These are phyloP conservation scores for Tachypleus tridentatus DNA, from an alignment of 1,140 invertebrate species.

Conservation along the genomic window DNA sequence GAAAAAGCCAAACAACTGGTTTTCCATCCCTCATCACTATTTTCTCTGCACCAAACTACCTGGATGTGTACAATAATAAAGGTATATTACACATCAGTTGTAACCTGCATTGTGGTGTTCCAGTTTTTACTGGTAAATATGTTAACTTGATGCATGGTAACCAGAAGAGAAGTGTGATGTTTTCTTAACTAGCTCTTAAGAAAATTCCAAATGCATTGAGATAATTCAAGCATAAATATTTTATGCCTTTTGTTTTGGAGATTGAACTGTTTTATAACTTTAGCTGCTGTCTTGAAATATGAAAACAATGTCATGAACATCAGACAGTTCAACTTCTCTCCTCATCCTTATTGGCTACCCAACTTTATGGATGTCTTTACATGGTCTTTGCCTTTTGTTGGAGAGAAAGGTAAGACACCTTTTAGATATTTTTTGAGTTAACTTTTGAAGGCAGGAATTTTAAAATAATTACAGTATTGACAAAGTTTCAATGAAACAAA, in stretches of 20 bases:
- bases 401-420: conserved; percentile 60
- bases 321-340: conserved; percentile 99
- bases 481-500: too few relatives aligned
- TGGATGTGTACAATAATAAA: conserved; percentile 99
- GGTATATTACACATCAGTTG: neutral
- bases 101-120: too few relatives aligned
- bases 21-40: conserved; percentile 99
- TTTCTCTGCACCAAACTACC: conserved; percentile 99
- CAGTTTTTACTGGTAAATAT: too few relatives aligned
- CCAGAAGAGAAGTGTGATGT: too few relatives aligned
- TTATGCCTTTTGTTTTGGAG: neutral
- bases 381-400: conserved; percentile 99
- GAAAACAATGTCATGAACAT: conserved; percentile 99
- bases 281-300: conserved; percentile 98
- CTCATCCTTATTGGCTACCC: conserved; percentile 99
- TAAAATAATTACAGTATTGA: too few relatives aligned
- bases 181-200: too few relatives aligned
- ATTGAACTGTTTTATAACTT: conserved; percentile 4
- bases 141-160: too few relatives aligned
- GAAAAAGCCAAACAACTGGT: conserved; percentile 99
- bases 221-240: too few relatives aligned
- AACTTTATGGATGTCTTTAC: conserved; percentile 99
- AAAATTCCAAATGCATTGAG: too few relatives aligned
- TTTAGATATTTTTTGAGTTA: too few relatives aligned
- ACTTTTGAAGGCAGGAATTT: too few relatives aligned